Evolutionary conservation across 2,797 vertebrate genomes (phyloP).

Genomic region (Pseudotriccus pelzelni): DNA sequence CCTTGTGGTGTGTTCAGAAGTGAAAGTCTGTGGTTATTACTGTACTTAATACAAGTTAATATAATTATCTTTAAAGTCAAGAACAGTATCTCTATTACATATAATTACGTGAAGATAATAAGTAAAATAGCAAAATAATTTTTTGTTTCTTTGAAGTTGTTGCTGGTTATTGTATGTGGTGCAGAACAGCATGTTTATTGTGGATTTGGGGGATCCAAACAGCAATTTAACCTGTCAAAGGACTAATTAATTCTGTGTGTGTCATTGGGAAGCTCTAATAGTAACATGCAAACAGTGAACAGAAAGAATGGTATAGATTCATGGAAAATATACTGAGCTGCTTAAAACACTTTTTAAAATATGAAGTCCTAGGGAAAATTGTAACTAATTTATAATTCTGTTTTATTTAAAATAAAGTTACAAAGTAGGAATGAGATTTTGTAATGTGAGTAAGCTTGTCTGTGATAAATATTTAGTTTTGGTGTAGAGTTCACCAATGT

Average conservation of each 20-base stretch:
- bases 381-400: background rate
- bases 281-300: background rate
- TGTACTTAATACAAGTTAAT: background rate
- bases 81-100: background rate
- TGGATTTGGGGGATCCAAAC: background rate
- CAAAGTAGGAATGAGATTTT: background rate
- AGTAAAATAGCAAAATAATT: background rate
- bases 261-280: background rate
- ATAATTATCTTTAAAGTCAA: background rate
- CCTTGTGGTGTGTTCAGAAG: background rate
- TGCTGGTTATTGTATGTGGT: background rate
- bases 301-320: background rate
- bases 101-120: background rate
- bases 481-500: background rate
- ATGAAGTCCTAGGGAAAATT: background rate
- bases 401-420: slow-evolving; percentile 15
- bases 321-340: background rate
- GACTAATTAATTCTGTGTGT: background rate
- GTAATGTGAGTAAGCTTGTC: background rate
- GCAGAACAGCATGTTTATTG: background rate
- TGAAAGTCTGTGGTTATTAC: background rate
- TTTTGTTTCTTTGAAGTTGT: background rate
- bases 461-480: background rate
- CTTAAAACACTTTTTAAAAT: background rate
- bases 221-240: background rate